These are phyloP conservation scores for Cepaea hortensis DNA, from an alignment of 2,888 invertebrate genomes.

Conservation along the genomic window DNA sequence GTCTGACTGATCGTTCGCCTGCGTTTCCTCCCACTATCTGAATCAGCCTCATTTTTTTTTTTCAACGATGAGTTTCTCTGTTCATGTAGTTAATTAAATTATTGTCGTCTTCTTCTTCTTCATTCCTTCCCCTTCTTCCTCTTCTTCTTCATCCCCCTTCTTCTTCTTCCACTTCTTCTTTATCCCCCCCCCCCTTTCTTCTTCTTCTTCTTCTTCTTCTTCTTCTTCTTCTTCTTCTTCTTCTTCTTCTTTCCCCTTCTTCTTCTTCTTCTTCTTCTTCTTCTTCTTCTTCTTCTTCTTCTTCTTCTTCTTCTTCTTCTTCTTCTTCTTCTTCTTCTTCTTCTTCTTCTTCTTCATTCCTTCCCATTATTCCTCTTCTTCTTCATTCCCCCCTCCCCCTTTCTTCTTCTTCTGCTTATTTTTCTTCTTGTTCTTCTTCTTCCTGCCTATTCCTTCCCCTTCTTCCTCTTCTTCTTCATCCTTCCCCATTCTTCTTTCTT, in stretches of 20 bases:
- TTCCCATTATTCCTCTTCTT: not conserved
- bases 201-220: not conserved
- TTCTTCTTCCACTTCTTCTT: not conserved
- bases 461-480: not conserved
- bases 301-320: conserved; percentile 5
- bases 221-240: too few species aligned
- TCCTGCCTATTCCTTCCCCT: not conserved
- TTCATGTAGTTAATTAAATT: too few species aligned
- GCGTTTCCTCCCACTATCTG: too few species aligned
- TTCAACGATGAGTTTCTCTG: too few species aligned
- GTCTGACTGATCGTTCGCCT: too few species aligned
- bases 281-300: not conserved
- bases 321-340: conserved; percentile 5
- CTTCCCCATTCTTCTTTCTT: not conserved
- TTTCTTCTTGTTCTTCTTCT: not conserved
- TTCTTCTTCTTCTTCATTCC: not conserved
- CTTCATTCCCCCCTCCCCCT: not conserved
- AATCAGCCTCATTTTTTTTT: too few species aligned
- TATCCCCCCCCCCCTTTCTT: not conserved
- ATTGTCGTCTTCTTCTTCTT: not conserved
- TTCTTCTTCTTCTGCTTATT: not conserved
- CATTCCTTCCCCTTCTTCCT: not conserved
- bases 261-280: not conserved
- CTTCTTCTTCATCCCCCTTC: not conserved
- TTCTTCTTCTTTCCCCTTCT: not conserved